Evolutionary conservation across 2,113 vertebrate genomes (phyloP).

Genomic region (Myxocyprinus asiaticus): DNA sequence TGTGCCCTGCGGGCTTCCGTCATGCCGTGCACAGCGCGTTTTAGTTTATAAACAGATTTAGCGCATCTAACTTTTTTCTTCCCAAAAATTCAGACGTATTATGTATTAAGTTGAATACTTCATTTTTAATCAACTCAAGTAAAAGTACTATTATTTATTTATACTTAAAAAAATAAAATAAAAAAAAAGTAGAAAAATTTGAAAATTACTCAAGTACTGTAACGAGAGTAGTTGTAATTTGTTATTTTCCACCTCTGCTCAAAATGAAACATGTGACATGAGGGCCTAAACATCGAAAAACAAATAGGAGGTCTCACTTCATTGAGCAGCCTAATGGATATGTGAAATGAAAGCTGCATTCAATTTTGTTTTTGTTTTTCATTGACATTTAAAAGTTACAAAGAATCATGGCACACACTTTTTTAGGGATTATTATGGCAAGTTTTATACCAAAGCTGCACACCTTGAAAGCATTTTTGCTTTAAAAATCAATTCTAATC

Average conservation of each 20-base stretch:
- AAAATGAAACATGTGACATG: slow-evolving; percentile 48
- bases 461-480: not conserved
- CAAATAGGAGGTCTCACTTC: slow-evolving; percentile 64
- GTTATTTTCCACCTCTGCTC: not conserved
- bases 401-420: slow-evolving; percentile 21
- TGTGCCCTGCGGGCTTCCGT: too few species aligned
- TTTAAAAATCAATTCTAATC: slow-evolving; percentile 22
- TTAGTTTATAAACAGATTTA: too few species aligned
- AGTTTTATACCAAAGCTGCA: slow-evolving; percentile 3
- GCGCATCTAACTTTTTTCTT: too few species aligned
- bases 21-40: too few species aligned
- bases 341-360: slow-evolving; percentile 57
- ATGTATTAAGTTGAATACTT: too few species aligned
- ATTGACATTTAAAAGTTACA: slow-evolving; percentile 68
- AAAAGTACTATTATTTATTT: too few species aligned
- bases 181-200: too few species aligned
- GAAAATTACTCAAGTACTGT: too few species aligned
- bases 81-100: too few species aligned
- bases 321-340: slow-evolving; percentile 64
- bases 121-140: too few species aligned
- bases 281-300: slow-evolving; percentile 38
- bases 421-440: slow-evolving; percentile 21
- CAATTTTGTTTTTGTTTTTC: slow-evolving; percentile 61
- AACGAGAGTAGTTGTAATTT: too few species aligned
- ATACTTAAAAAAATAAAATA: too few species aligned